phyloP scores from a whole-genome alignment of 2,888 invertebrate genomes.

The Sceliomorpha sp. region DNA sequence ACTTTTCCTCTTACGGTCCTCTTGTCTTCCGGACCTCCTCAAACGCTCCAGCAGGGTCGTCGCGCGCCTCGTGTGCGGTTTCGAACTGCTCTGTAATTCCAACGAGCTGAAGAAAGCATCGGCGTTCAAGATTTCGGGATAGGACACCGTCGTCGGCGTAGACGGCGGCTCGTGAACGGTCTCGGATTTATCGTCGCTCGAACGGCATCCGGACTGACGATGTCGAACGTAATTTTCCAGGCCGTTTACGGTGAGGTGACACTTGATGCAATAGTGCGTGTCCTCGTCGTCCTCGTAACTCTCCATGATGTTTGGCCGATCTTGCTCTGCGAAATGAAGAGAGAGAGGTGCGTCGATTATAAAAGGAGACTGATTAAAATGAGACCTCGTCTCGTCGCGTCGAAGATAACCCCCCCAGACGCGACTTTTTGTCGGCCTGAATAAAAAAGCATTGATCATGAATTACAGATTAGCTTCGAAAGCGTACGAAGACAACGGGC shows the following conservation, averaged over 20 bases:
- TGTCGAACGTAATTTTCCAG: constrained; percentile 93
- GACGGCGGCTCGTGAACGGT: constrained; percentile 68
- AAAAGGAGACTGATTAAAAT: too few relatives aligned
- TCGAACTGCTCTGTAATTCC: constrained; percentile 88
- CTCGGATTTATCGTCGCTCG: constrained; percentile 61
- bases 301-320: constrained; percentile 66
- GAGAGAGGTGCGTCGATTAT: too few relatives aligned
- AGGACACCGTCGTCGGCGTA: constrained; percentile 80
- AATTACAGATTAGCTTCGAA: constrained; percentile 50
- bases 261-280: constrained; percentile 93
- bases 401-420: too few relatives aligned
- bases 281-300: constrained; percentile 88
- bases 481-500: constrained; percentile 28
- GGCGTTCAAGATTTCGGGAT: constrained; percentile 84
- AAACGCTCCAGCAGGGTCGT: constrained; percentile 58
- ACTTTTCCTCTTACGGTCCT: constrained; percentile 57
- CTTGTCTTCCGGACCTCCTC: constrained; percentile 58
- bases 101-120: constrained; percentile 93
- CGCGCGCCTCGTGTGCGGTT: constrained; percentile 79
- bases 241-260: constrained; percentile 90
- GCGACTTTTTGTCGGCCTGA: constrained; percentile 10
- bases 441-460: constrained; percentile 53
- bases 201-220: constrained; percentile 86
- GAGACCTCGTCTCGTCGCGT: too few relatives aligned
- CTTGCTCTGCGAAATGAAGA: not conserved